Percentiles rank a stretch among this genome's conserved stretches.
phyloP scores from a whole-genome alignment of 2,797 vertebrate genomes.

The Mormyrops attenuatus region DNA sequence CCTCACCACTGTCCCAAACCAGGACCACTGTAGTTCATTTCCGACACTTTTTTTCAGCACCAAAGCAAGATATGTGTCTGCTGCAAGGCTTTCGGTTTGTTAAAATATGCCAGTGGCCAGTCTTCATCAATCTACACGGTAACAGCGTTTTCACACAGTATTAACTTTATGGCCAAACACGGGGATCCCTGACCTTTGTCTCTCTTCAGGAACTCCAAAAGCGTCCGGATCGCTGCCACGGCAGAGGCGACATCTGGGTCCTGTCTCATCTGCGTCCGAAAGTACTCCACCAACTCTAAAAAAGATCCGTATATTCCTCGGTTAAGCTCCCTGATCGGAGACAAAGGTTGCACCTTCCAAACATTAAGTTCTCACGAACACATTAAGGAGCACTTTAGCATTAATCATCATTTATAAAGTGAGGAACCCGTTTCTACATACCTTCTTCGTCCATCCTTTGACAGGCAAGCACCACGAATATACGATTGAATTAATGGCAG shows the following conservation, averaged over 20 bases:
- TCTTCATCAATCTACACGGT: background rate
- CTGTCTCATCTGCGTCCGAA: conserved; percentile 77
- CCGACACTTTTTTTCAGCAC: background rate
- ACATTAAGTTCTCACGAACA: background rate
- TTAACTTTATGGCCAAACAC: background rate
- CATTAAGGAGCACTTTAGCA: background rate
- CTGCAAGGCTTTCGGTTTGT: background rate
- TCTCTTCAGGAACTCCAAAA: conserved; percentile 85
- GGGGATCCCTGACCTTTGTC: conserved; percentile 70
- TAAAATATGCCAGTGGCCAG: background rate
- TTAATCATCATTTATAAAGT: background rate
- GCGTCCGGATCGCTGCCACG: conserved; percentile 84
- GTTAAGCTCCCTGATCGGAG: background rate
- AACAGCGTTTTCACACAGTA: background rate
- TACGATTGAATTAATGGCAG: background rate
- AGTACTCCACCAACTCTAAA: conserved; percentile 84
- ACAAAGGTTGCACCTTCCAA: background rate
- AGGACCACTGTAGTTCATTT: background rate
- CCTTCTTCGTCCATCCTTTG: conserved; percentile 59
- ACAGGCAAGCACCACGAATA: background rate
- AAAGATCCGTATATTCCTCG: conserved; percentile 3
- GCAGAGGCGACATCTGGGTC: conserved; percentile 92
- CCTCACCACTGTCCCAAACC: background rate
- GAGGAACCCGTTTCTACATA: conserved; percentile 25
- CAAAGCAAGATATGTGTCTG: background rate